A percentile compares a stretch with the other conserved stretches of the same genome.
Evolutionary conservation across 1,140 invertebrate species (phyloP).

Genomic region (Drosophila orosa): DNA sequence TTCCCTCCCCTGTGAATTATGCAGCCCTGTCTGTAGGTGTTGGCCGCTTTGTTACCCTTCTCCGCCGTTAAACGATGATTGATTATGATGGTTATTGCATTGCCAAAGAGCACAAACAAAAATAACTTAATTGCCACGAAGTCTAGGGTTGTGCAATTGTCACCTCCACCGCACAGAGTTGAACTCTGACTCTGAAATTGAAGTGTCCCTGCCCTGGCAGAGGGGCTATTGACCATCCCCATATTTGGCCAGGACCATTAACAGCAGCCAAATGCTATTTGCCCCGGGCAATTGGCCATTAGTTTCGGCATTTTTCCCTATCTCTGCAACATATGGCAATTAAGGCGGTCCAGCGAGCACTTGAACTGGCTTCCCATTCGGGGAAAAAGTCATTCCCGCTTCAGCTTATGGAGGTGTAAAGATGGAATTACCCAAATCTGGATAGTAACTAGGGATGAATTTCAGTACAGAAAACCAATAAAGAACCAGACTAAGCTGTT

Average conservation of each 20-base stretch:
- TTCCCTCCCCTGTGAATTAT: slow-evolving; percentile 64
- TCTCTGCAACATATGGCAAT: slow-evolving; percentile 58
- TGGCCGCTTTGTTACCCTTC: slow-evolving; percentile 62
- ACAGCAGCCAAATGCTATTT: slow-evolving; percentile 45
- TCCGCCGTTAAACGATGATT: slow-evolving; percentile 60
- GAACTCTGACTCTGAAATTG: slow-evolving; percentile 34
- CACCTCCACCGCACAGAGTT: slow-evolving; percentile 22
- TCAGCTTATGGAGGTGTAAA: slow-evolving; percentile 14
- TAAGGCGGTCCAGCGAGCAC: slow-evolving; percentile 24
- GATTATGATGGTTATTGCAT: slow-evolving; percentile 61
- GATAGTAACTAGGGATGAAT: not conserved
- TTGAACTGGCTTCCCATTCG: not conserved
- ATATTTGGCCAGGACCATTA: slow-evolving; percentile 37
- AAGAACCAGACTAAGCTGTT: no score
- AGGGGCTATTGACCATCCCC: slow-evolving; percentile 15
- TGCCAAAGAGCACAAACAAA: slow-evolving; percentile 32
- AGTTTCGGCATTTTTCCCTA: slow-evolving; percentile 44
- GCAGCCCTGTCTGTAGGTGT: slow-evolving; percentile 56
- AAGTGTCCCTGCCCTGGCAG: slow-evolving; percentile 19
- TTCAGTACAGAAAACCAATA: not conserved
- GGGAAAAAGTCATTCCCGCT: not conserved
- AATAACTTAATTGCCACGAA: slow-evolving; percentile 50
- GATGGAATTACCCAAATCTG: slow-evolving; percentile 9
- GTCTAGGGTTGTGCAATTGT: slow-evolving; percentile 39
- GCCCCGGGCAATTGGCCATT: slow-evolving; percentile 51